These are phyloP conservation scores for Cheracebus regulus DNA, from an alignment of 2,797 vertebrate species.

Conservation along the genomic window DNA sequence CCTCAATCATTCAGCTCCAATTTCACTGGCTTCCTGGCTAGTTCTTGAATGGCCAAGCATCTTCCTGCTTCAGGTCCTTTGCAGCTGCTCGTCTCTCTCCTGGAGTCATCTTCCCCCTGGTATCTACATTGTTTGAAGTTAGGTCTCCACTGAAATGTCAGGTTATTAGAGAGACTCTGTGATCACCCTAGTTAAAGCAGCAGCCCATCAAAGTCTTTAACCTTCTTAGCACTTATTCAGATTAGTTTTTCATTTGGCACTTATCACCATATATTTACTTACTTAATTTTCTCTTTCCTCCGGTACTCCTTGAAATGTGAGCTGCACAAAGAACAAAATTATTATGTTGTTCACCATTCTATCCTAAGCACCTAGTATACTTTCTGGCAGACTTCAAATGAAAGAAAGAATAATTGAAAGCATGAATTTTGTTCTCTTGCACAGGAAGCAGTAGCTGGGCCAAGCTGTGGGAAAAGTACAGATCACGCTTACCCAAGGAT, in stretches of 20 bases:
- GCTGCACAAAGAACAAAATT: not conserved
- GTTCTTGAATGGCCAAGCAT: not conserved
- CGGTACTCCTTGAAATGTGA: not conserved
- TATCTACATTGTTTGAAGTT: not conserved
- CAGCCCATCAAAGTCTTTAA: not conserved
- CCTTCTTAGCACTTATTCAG: not conserved
- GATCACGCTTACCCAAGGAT: constrained; percentile 81
- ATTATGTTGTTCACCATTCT: not conserved
- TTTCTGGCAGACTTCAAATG: not conserved
- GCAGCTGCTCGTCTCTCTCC: not conserved
- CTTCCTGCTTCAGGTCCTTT: not conserved
- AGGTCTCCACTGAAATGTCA: not conserved
- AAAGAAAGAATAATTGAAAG: constrained; percentile 49
- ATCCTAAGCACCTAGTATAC: not conserved
- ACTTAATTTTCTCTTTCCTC: not conserved
- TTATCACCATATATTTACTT: not conserved
- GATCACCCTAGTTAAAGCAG: not conserved
- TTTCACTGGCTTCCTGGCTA: not conserved
- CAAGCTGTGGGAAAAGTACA: constrained; percentile 89
- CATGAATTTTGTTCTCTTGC: constrained; percentile 53
- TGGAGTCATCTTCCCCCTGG: not conserved
- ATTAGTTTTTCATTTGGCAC: not conserved
- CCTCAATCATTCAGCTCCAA: not conserved
- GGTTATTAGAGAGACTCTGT: not conserved
- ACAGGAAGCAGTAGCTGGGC: constrained; percentile 91